phyloP scores from a whole-genome alignment of 2,113 vertebrate genomes.

The Oreochromis tanganicae region DNA sequence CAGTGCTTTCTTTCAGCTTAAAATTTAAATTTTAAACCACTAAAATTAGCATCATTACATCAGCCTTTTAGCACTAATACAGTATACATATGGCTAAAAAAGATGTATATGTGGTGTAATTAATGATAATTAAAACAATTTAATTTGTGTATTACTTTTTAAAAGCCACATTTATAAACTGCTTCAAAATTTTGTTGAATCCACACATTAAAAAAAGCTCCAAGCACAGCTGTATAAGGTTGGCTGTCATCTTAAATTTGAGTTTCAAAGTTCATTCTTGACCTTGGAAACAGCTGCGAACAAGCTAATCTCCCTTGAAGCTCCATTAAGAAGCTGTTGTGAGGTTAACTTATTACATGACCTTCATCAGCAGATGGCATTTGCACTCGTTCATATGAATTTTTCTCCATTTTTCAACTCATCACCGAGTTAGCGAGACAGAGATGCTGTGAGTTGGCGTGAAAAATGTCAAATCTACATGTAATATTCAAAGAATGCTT shows the following conservation, averaged over 20 bases:
- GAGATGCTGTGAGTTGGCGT: background rate
- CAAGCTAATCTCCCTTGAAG: background rate
- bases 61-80: background rate
- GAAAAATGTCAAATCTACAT: background rate
- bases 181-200: background rate
- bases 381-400: background rate
- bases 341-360: background rate
- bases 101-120: background rate
- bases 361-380: background rate
- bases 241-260: background rate
- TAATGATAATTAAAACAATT: background rate
- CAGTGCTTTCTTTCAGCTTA: background rate
- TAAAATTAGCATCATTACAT: background rate
- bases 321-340: background rate
- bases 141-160: background rate
- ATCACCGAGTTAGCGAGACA: background rate
- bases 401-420: background rate
- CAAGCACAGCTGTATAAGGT: background rate
- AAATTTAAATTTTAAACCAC: background rate
- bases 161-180: background rate
- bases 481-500: background rate
- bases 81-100: background rate
- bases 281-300: background rate
- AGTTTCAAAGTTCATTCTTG: background rate
- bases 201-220: background rate